phyloP scores from a whole-genome alignment of 2,797 vertebrate genomes.

The Sebastes jordani region DNA sequence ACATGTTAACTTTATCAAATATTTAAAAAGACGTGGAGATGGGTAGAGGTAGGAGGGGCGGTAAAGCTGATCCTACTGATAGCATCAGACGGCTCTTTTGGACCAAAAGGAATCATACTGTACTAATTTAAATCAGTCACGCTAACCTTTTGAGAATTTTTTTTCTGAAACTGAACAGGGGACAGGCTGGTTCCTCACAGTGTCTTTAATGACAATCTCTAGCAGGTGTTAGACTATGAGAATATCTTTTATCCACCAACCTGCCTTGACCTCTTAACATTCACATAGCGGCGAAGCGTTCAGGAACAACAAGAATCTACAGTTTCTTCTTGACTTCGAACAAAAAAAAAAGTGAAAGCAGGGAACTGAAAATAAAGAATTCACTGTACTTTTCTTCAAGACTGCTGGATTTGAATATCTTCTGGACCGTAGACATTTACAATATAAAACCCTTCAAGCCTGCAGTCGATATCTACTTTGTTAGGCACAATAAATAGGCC shows the following conservation, averaged over 20 bases:
- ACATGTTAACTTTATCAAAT: slow-evolving; percentile 40
- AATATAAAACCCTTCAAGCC: slow-evolving; percentile 70
- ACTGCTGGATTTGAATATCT: slow-evolving; percentile 71
- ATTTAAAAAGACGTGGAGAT: slow-evolving; percentile 44
- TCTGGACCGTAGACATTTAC: slow-evolving; percentile 65
- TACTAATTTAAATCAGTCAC: slow-evolving; percentile 27
- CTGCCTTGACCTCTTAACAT: slow-evolving; percentile 41
- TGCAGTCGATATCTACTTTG: slow-evolving; percentile 64
- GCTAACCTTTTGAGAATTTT: slow-evolving; percentile 21
- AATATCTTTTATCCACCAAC: slow-evolving; percentile 23
- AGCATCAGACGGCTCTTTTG: slow-evolving; percentile 41
- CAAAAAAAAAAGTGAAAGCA: slow-evolving; percentile 34
- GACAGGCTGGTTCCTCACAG: slow-evolving; percentile 41
- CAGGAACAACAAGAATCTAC: slow-evolving; percentile 31
- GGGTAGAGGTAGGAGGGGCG: slow-evolving; percentile 72
- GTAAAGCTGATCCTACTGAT: slow-evolving; percentile 45
- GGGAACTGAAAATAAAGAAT: slow-evolving; percentile 36
- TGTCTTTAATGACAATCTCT: slow-evolving; percentile 35
- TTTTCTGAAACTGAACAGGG: slow-evolving; percentile 32
- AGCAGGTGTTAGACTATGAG: slow-evolving; percentile 32
- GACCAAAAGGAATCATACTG: slow-evolving; percentile 11
- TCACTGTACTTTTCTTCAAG: slow-evolving; percentile 56
- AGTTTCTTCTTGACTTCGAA: slow-evolving; percentile 24
- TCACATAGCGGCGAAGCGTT: slow-evolving; percentile 41
- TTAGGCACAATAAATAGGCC: slow-evolving; percentile 78